phyloP scores from a whole-genome alignment of 2,797 vertebrate species.

The Gouania willdenowi region DNA sequence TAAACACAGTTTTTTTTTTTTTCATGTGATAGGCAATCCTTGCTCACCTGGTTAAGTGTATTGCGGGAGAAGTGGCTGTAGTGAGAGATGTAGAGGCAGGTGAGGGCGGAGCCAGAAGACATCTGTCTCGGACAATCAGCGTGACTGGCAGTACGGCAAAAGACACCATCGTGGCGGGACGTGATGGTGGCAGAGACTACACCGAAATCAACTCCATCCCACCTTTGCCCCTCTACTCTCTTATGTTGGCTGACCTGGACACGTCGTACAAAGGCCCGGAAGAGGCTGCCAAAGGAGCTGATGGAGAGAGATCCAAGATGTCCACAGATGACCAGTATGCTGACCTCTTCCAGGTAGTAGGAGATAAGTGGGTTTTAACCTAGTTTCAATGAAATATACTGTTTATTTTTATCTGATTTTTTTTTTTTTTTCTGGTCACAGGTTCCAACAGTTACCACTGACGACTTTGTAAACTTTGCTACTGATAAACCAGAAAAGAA shows the following conservation, averaged over 20 bases:
- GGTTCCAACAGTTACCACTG: constrained; percentile 84
- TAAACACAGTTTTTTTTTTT: not conserved
- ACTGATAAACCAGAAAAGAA: constrained; percentile 90
- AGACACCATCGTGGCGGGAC: constrained; percentile 91
- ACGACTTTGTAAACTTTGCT: constrained; percentile 93
- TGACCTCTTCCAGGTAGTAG: constrained; percentile 88
- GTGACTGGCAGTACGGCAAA: constrained; percentile 98
- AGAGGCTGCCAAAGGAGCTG: constrained; percentile 77
- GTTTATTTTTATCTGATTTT: too few relatives aligned
- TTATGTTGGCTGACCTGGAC: constrained; percentile 93
- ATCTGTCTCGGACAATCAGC: constrained; percentile 96
- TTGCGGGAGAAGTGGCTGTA: constrained; percentile 95
- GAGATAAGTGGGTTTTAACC: not conserved
- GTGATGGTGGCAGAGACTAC: constrained; percentile 93
- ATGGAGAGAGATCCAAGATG: constrained; percentile 70
- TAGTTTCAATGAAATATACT: too few relatives aligned
- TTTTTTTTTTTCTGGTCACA: constrained; percentile 7
- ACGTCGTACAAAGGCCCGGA: constrained; percentile 84
- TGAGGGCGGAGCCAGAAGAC: constrained; percentile 86
- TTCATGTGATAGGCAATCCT: constrained; percentile 82
- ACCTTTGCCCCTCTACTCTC: constrained; percentile 87
- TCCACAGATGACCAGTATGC: constrained; percentile 88
- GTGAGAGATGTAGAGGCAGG: constrained; percentile 91
- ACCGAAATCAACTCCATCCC: constrained; percentile 99
- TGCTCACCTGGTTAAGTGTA: constrained; percentile 96